Base-by-base conservation (phyloP, 2,888 invertebrate species). In the Therioaphis trifolii region DNA sequence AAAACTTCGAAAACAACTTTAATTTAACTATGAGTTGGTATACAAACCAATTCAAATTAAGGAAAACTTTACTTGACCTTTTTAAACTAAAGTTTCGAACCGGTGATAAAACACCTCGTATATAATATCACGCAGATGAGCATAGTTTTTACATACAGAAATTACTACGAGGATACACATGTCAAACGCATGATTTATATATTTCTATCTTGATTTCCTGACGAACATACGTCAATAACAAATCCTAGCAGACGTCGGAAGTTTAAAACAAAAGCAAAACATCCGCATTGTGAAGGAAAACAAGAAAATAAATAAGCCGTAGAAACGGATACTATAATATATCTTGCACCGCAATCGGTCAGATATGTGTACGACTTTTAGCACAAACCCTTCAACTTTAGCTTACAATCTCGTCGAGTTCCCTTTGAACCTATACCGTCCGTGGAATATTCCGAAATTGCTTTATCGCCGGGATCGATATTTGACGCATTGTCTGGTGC, bases 401-500 rank as follows among this genome's bases (percentile, higher is more conserved):
- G 1, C 18, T 7, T 35, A 7, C 12, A n/a, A 46, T 61, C 43
- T 63, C n/a, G 46, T 24, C 0, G 21, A 2, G 2, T 46, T 43
- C n/a, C 18, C 0, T 61, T 61, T 27, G 0, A n/a, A 43, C n/a
- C 1, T n/a, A n/a, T n/a, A n/a, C 15, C 27, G 5, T 2, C 15
- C 21, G 9, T n/a, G 11, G 2, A 24, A 40, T 35, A 58, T 35
- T 74, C 21, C 2, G 4, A 77, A 77, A 77, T 76, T 46, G 46
- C 29, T 63, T 76, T 46, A 63, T 49, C 66, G 21, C 0, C 15
- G 0, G 11, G 49, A 7, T 49, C 49, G 29, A 35, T 52, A 52
- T 66, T 68, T 68, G 77, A 68, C 49, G 35, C 66, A 78, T 78
- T 18, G 77, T 66, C 24, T 66, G 35, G 66, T 66, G 52, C 66